Evolutionary conservation across 2,888 invertebrate genomes (phyloP).

Genomic region (Peribatodes rhomboidaria): DNA sequence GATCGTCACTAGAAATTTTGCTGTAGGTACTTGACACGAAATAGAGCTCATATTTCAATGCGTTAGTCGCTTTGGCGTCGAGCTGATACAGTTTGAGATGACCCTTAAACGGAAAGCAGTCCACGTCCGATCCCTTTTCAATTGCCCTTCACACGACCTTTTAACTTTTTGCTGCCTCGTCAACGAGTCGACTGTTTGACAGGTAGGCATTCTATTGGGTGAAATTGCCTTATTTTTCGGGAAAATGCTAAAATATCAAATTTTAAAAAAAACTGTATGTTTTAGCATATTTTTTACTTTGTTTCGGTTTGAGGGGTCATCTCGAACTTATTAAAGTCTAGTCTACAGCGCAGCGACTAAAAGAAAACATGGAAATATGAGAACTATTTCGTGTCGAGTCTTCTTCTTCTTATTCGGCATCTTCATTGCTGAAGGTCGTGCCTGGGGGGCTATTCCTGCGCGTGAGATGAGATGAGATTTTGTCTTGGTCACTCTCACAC

Average conservation of each 20-base stretch:
- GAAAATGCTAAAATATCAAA: slow-evolving; percentile 7
- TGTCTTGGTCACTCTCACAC: too few species aligned
- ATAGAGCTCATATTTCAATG: neutral
- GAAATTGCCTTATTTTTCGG: slow-evolving; percentile 17
- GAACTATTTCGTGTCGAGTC: too few species aligned
- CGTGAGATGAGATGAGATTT: too few species aligned
- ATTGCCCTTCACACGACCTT: slow-evolving; percentile 39
- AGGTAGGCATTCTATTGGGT: slow-evolving; percentile 27
- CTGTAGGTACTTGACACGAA: neutral
- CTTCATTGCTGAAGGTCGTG: too few species aligned
- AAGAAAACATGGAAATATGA: too few species aligned
- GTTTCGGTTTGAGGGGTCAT: too few species aligned
- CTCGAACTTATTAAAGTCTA: too few species aligned
- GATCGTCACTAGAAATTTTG: neutral
- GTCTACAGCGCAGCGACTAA: too few species aligned
- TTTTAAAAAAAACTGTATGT: too few species aligned
- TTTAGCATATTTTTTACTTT: too few species aligned
- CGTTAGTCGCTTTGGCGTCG: neutral
- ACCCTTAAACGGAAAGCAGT: slow-evolving; percentile 22
- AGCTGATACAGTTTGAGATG: slow-evolving; percentile 1
- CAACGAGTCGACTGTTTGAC: slow-evolving; percentile 31
- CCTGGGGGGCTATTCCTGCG: too few species aligned
- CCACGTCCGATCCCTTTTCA: slow-evolving; percentile 40
- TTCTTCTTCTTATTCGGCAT: too few species aligned
- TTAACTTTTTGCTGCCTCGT: slow-evolving; percentile 36